These are phyloP conservation scores for Pseudomyrmex concolor DNA, from an alignment of 1,140 invertebrate species.

Conservation along the genomic window DNA sequence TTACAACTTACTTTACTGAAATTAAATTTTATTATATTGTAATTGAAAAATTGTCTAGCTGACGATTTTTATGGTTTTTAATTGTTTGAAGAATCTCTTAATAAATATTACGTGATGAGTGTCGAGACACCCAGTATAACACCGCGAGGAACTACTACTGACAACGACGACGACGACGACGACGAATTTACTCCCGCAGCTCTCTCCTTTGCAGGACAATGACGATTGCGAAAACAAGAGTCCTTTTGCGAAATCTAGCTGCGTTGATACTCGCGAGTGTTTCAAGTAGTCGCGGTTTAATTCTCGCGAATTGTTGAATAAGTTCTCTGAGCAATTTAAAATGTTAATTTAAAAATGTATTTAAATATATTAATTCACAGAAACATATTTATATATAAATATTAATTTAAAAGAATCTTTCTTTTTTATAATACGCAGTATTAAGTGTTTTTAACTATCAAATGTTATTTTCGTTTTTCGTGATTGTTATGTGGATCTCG, in stretches of 20 bases:
- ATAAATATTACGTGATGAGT: constrained; percentile 1
- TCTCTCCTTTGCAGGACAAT: constrained; percentile 54
- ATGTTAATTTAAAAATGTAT: neutral
- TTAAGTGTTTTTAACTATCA: constrained; percentile 3
- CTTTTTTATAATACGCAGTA: neutral
- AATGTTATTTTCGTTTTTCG: neutral
- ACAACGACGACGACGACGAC: neutral
- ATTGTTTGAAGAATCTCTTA: neutral
- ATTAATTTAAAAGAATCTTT: neutral
- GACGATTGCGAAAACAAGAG: constrained; percentile 47
- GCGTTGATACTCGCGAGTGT: neutral
- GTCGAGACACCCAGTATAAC: neutral
- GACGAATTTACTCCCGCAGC: constrained; percentile 56
- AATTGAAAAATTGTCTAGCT: too few species aligned
- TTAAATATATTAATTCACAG: too few species aligned
- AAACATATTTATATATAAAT: too few species aligned
- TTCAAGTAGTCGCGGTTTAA: neutral
- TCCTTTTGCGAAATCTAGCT: constrained; percentile 26
- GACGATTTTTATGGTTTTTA: neutral
- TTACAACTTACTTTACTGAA: too few species aligned
- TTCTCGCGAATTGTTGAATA: neutral
- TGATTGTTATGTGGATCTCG: neutral
- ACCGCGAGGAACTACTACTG: neutral
- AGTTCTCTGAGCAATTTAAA: neutral
- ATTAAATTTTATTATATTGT: too few species aligned